Conservation (phyloP, 2,797 vertebrate species). For the Artibeus lituratus region DNA sequence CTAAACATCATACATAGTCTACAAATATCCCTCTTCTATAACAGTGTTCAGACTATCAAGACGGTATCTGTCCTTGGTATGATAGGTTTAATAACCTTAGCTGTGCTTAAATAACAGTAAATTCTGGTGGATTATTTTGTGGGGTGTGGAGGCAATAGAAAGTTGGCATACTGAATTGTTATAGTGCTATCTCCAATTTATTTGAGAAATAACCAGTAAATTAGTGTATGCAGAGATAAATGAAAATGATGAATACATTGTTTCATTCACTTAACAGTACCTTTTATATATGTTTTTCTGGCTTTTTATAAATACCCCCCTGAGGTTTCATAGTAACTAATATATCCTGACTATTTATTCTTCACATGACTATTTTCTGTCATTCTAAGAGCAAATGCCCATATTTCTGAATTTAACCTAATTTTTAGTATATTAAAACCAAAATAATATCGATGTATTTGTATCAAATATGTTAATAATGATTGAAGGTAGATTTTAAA, state of each 20-base stretch:
- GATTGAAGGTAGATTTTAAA: neutral
- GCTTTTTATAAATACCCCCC: neutral
- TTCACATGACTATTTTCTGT: neutral
- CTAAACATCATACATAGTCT: neutral
- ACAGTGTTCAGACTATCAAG: neutral
- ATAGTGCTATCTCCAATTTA: neutral
- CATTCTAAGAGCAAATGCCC: neutral
- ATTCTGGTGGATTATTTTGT: neutral
- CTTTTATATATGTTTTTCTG: neutral
- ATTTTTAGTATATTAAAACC: neutral
- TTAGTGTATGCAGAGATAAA: neutral
- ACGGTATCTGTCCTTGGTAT: neutral
- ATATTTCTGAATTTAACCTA: neutral
- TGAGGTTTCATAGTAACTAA: neutral
- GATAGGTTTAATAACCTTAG: neutral
- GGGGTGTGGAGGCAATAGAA: neutral
- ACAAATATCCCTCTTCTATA: neutral
- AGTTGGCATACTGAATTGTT: neutral
- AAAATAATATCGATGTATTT: neutral
- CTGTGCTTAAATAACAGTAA: neutral
- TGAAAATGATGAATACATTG: neutral
- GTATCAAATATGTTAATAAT: neutral
- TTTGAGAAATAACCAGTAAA: neutral
- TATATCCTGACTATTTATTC: neutral
- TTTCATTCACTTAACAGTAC: neutral